These are phyloP conservation scores for Rattus rattus DNA, from an alignment of 2,113 vertebrate genomes.

Conservation along the genomic window DNA sequence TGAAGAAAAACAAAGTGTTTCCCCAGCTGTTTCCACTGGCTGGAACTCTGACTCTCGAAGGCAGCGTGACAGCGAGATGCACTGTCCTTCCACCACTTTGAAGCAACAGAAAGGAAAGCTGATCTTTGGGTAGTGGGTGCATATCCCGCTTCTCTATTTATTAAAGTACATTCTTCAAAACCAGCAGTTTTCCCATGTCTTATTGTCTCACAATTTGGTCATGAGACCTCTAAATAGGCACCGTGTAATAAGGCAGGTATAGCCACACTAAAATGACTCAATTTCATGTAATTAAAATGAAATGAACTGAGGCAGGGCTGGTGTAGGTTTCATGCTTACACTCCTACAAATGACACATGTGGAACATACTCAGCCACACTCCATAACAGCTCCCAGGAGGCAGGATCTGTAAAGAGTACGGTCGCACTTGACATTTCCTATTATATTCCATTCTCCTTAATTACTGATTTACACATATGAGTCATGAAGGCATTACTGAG, in stretches of 20 bases:
- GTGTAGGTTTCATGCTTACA: neutral
- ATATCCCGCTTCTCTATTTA: neutral
- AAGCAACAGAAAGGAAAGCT: neutral
- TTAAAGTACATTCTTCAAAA: neutral
- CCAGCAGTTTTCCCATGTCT: neutral
- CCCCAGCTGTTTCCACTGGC: neutral
- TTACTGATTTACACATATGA: slow-evolving; percentile 2
- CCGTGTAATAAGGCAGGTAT: neutral
- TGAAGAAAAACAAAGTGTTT: neutral
- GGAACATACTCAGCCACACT: neutral
- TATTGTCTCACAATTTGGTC: neutral
- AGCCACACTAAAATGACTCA: neutral
- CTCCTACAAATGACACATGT: neutral
- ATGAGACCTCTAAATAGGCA: neutral
- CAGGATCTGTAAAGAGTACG: slow-evolving; percentile 8
- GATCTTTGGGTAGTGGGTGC: neutral
- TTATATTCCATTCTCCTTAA: neutral
- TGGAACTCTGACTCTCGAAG: neutral
- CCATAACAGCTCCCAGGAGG: neutral
- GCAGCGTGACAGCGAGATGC: neutral
- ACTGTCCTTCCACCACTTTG: neutral
- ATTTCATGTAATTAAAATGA: neutral
- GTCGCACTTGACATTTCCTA: neutral
- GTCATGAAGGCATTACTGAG: slow-evolving; percentile 44
- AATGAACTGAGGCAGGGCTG: neutral